A percentile compares a stretch with the other conserved stretches of the same genome.
Conservation (phyloP, 2,797 vertebrate genomes). For the Podargus strigoides region DNA sequence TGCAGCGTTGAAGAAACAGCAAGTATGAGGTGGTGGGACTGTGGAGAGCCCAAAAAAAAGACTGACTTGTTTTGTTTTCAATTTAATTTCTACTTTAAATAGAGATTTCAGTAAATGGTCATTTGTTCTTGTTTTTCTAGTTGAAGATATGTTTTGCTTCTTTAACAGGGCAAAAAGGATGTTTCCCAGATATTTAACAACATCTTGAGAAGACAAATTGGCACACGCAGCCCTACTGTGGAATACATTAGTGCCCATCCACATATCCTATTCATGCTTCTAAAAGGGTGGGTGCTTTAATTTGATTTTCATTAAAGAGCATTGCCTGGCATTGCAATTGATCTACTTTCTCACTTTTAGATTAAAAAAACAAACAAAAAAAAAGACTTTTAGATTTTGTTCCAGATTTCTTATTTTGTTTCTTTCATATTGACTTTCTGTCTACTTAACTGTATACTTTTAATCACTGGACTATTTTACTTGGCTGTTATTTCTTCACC, state of each 20-base stretch:
- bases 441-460: not conserved
- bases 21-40: not conserved
- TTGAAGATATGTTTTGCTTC: slow-evolving; percentile 17
- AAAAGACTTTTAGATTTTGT: not conserved
- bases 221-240: slow-evolving; percentile 90
- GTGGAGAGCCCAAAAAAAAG: not conserved
- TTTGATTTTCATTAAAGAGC: not conserved
- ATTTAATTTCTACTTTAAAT: not conserved
- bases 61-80: not conserved
- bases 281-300: slow-evolving; percentile 85
- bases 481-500: not conserved
- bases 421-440: not conserved
- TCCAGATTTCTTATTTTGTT: not conserved
- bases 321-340: not conserved
- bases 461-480: not conserved
- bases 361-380: not conserved
- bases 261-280: slow-evolving; percentile 91
- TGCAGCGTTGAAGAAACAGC: not conserved
- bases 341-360: not conserved
- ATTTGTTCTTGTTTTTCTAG: not conserved
- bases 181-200: slow-evolving; percentile 99
- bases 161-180: slow-evolving; percentile 92
- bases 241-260: slow-evolving; percentile 95
- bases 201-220: slow-evolving; percentile 96
- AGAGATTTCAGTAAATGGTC: not conserved